Evolutionary conservation across 2,113 vertebrate species (phyloP), one percentile per base, ranked within the genome.

Genomic region (Chamaea fasciata): DNA sequence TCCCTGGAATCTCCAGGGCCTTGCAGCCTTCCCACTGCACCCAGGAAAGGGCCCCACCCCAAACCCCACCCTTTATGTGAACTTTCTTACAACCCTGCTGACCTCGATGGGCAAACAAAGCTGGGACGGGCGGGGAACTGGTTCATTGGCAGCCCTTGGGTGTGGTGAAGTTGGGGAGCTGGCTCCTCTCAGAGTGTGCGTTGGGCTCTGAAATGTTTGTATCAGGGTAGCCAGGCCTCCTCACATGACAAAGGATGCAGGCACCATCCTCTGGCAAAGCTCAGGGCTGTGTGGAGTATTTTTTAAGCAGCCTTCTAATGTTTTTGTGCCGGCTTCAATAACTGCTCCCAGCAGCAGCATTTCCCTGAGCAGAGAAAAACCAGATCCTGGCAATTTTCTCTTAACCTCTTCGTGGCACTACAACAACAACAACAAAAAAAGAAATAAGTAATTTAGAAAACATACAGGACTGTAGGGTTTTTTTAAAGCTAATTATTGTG

Each of bases 181-280:
- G 28, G 21, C 26, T 91, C 7, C 26, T 16, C 42, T 64, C 42
- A 20, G 31, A 19, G 31, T 37, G 28, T 41, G 37, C 11, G 11
- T 4, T 70, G 31, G 19, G 17, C 10, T 82, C n/a, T 71, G 75
- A 67, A 71, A 30, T 23, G 23, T 91, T 49, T n/a, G n/a, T 22
- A 13, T 30, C 3, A 44, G 16, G 18, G 27, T 23, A 33, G 65
- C 0, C 1, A 47, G 31, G 39, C 37, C 60, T 67, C 52, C 60
- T 33, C 1, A 0, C 13, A 21, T 4, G 21, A 17, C 42, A 50
- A 42, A 86, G 39, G 53, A 37, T 64, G 49, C 35, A n/a, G 44
- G 33, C 0, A 0, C 21, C 0, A 0, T 56, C 69, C 59, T 62
- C 2, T 11, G 35, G 28, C 28, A 76, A 39, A 46, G 42, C 18